Base-by-base conservation (phyloP, 1,140 invertebrate species). In the Tetramorium parvispinum region DNA sequence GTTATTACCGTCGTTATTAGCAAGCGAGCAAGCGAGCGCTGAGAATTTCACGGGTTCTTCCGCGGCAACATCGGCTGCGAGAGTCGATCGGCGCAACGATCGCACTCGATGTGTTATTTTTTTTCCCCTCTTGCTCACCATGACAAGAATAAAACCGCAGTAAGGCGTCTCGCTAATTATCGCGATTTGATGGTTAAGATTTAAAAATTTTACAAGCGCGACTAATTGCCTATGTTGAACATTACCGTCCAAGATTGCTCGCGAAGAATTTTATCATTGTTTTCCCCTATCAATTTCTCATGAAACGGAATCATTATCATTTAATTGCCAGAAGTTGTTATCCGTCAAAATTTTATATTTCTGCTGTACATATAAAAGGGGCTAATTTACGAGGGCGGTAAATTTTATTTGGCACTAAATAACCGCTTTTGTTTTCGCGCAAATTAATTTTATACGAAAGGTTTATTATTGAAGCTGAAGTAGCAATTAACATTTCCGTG, bases 1-100 rank as follows among this genome's bases (percentile, higher is more conserved):
- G 77, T 88, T 91, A 90, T 88, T 91, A 57, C 82, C 86, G 49
- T 88, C 83, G 61, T 90, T 90, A 90, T 87, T 90, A 90, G 86
- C 71, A 79, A 76, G 61, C 75, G n/a, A 87, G 68, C 63, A 63
- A 90, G 79, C 40, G 16, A 83, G 51, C 57, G 76, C 16, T 76
- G 11, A 46, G 61, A 88, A 88, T 90, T 88, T 88, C 76, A 71
- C 76, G 55, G 63, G 27, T 53, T 81, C 16, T 70, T 68, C 87
- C 61, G 75, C 32, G 51, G 51, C 49, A 55, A 6, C 16, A 11
- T 32, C 70, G 6, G 27, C n/a, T 6, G 10, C 77, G 49, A 43
- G 37, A 43, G 4, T 43, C 37, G 68, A 83, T 83, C 55, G 13
- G 13, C 24, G 18, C 78, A 32, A 57, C 46, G 57, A 73, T 73